Evolutionary conservation across 2,888 invertebrate species (phyloP), one percentile per base, ranked within the genome.

Genomic region (Parasteatoda lunata): DNA sequence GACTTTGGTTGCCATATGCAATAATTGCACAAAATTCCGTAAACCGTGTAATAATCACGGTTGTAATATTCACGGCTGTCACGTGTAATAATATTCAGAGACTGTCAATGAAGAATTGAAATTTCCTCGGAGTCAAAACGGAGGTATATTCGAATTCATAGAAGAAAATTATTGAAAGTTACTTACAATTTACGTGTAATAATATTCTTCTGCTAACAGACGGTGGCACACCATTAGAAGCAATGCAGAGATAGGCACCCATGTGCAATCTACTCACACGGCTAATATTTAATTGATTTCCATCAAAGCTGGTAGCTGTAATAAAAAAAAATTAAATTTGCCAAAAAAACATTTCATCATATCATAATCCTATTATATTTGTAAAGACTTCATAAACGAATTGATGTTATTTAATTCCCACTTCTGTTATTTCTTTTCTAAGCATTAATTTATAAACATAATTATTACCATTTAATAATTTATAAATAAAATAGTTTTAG

Each of bases 181-280:
- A 89, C 90, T 90, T 82, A 90, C 90, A 90, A 72, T 90, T 89
- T 4, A 90, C 90, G 54, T 90, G 89, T 4, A 90, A 82, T 47
- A 89, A 65, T 72, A 90, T 90, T 68, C 90, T 84, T 82, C 89
- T 79, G n/a, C 89, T 89, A 9, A 90, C 90, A n/a, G 90, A 89
- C 13, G 90, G 89, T 3, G 89, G 90, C 6, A 90, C 90, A 48
- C 89, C 89, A 65, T 89, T 89, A 8, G 88, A 88, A 15, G 90
- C 90, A 51, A 90, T 90, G 78, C 90, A 90, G 1, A 90, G 75
- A 73, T 90, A 90, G 30, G 90, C 90, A 59, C 89, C 90, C 90
- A 90, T 90, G 80, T 90, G 90, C 11, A 90, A 81, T 47, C 90
- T 85, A 69, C 89, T 89, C 1, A 90, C 90, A 81, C 89, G 88